Base-by-base conservation (phyloP, 2,113 vertebrate genomes). In the Microcebus tavaratra region DNA sequence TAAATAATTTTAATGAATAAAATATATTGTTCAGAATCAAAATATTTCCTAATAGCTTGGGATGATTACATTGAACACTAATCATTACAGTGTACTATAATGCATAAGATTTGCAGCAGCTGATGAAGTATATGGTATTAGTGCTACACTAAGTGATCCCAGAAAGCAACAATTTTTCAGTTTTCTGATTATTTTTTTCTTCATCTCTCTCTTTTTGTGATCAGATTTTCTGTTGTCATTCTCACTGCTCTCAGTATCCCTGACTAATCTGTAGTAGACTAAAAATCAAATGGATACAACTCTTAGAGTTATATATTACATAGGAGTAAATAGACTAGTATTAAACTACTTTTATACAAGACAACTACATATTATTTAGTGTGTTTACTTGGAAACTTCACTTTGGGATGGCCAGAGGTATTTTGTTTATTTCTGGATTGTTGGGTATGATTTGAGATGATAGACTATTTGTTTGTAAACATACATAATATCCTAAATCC, bases 1-100 rank as follows among this genome's bases (percentile, higher is more conserved):
- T 53, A 89, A 90, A 84, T 55, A 36, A 81, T 91, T 83, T 87
- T 73, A 70, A 90, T 68, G 61, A 92, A 67, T 57, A 81, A 29
- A 70, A 39, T 50, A 80, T 42, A 55, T 76, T 42, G 23, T 67
- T 92, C 10, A 68, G 42, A 90, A 95, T 82, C 10, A 84, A 65
- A 90, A 34, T 63, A 21, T 73, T 92, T 90, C 67, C 81, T 27
- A 88, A 72, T 55, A 91, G 39, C 13, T 70, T 61, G 8, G 39
- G 45, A 61, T 90, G 17, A 67, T 68, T 84, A 29, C 18, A 63
- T 42, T 80, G 36, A 87, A 57, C 8, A 70, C 23, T 34, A 29
- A 34, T 65, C 61, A 68, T 79, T 73, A 42, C 12, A 85, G 34
- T 55, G 70, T 23, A 12, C 8, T 36, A 8, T 63, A 68, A 95